Base-by-base conservation (phyloP, 1,140 invertebrate genomes). In the Drosophila gunungcola region DNA sequence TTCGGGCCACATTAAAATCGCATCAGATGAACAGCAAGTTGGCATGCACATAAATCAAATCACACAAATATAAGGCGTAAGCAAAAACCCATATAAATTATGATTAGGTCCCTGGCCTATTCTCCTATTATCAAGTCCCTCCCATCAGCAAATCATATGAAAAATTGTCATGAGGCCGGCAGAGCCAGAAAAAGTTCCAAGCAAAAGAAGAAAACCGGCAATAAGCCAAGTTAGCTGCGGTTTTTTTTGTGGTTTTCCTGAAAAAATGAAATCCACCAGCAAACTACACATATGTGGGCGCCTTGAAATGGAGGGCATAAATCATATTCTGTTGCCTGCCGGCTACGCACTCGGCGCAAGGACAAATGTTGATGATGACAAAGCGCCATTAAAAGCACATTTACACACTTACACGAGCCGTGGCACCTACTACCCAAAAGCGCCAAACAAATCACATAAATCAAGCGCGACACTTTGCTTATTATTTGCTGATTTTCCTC, bases 351-450 rank as follows among this genome's bases (percentile, higher is more conserved):
- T 88, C 74, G 69, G 82, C 78, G 64, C 77, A 74, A 84, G 84
- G 84, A 88, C 84, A 88, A 88, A 88, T 88, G 84, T 88, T 88
- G 84, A 88, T 88, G 84, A 88, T 88, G 84, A 88, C 84, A 88
- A 88, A 88, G 84, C 76, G 84, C 84, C 84, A 88, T 88, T 89
- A 88, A 88, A 84, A 77, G 73, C 68, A 70, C 84, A 88, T 88
- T 88, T 84, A 80, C 84, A 88, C 83, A 83, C 42, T 55, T 57
- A 73, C 60, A 43, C 49, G 54, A 49, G 36, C 43, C 41, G 46
- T 53, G 67, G 76, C 84, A 83, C 83, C 84, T 86, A 86, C 76
- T 32, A 36, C 39, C 80, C 68, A 67, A 69, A 57, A 64, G 61
- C 75, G 54, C 49, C 75, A 82, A 88, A 79, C 75, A 88, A 86